Base-by-base conservation (phyloP, 2,888 invertebrate species). In the Holacanthella duospinosa region DNA sequence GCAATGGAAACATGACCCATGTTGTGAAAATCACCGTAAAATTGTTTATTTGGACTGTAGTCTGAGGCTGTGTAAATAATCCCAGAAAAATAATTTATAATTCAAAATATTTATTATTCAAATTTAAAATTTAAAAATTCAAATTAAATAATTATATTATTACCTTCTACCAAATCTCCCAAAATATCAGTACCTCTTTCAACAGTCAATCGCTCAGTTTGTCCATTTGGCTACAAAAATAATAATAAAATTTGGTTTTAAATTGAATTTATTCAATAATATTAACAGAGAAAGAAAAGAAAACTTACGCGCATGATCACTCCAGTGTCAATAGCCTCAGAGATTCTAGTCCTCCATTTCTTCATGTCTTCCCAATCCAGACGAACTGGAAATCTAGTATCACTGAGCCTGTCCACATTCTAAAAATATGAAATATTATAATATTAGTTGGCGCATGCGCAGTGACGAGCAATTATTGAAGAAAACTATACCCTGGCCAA, bases 1-100 rank as follows among this genome's bases (percentile, higher is more conserved):
- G 88, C 84, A 66, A 90, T 83, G 74, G 88, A 82, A 2, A 88
- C 83, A 74, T 91, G 91, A 0, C 89, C 89, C 79, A 86, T 82
- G 77, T 91, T 91, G 78, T 92, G 91, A 44, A 89, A 74, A 77
- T 89, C 86, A 0, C 91, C 91, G 61, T 75, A 75, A 64, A 71
- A 74, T 29, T 66, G 70, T 26, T 24, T 55, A 59, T 72, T 68
- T 19, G 70, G 71, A 57, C 68, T 61, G 74, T 86, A 80, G 43
- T 79, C 78, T 43, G 85, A 84, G 0, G 88, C 81, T 77, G 91
- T 91, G 75, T n/a, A n/a, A n/a, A n/a, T n/a, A n/a, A n/a, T n/a
- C n/a, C n/a, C n/a, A 91, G 79, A 36, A 16, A 16, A 36, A 36
- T 12, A 36, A 12, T 36, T 36, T 36, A 36, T 36, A 16, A 36